Base-by-base conservation (phyloP, 1,140 invertebrate species). In the Papilio aristodemus region DNA sequence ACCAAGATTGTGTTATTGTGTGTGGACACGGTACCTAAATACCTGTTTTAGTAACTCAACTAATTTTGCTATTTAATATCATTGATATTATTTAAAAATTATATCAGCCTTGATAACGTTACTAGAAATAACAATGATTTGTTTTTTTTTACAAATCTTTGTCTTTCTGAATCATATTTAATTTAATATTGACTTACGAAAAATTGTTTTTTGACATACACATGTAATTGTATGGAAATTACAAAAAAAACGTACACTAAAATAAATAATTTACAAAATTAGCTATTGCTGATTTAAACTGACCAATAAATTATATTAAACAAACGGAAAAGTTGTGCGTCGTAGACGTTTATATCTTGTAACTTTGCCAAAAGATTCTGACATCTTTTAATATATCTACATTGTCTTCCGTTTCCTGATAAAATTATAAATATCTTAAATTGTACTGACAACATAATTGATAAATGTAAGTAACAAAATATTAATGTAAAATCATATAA, bases 361-460 rank as follows among this genome's bases (percentile, higher is more conserved):
- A 4, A 25, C 46, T 54, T 25, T 54, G 46, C 46, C 46, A 54
- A 54, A 43, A 43, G 27, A 32, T 1, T 43, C 14, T 6, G 41
- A 54, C 10, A 54, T 54, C 11, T 10, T 50, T 9, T 11, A 25
- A 39, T 39, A 13, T 25, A 54, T 54, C 46, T 54, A 25, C 19
- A 22, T 54, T 25, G 10, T 25, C 46, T 54, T 54, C 46, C 46
- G 46, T 54, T 54, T 54, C 46, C 46, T 54, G 19, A 11, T 17
- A 8, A 5, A 22, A 50, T 22, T 50, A 50, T 50, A 50, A 22
- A 50, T 22, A 11, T 4, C 8, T 41, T 3, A 32, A 3, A 32
- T 32, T 32, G 27, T 32, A 3, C 2, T 32, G 27, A 32, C 27
- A 32, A 32, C 27, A 32, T 32, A 32, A 32, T 32, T 32, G 6